These are phyloP conservation scores for Danio jaintianensis DNA, from an alignment of 2,797 vertebrate genomes.

Conservation along the genomic window DNA sequence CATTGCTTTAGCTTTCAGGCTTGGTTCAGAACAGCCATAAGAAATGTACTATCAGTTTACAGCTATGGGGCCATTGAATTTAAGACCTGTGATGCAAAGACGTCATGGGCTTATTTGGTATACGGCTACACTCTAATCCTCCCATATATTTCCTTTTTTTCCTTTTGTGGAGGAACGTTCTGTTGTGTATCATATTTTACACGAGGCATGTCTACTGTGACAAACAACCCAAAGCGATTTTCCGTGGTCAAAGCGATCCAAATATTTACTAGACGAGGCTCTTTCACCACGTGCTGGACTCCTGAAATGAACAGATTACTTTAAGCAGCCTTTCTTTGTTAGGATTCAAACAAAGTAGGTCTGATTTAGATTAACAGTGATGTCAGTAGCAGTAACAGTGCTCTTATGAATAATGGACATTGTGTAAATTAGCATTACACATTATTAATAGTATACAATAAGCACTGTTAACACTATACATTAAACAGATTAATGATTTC, in stretches of 20 bases:
- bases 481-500: background rate
- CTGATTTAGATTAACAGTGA: background rate
- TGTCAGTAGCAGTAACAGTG: background rate
- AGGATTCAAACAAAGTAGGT: background rate
- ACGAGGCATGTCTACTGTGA: conserved; percentile 50
- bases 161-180: background rate
- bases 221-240: conserved; percentile 66
- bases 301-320: conserved; percentile 3
- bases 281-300: conserved; percentile 42
- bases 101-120: conserved; percentile 40
- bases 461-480: too few species aligned
- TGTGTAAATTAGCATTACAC: background rate
- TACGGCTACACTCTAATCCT: conserved; percentile 27
- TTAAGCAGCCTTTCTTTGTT: conserved; percentile 10
- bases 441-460: background rate
- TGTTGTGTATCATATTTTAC: conserved; percentile 56
- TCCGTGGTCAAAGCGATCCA: conserved; percentile 49
- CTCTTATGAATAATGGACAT: background rate
- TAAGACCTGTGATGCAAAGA: background rate
- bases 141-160: conserved; percentile 39
- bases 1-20: conserved; percentile 15
- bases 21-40: conserved; percentile 11
- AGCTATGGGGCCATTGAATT: conserved; percentile 37
- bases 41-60: conserved; percentile 49
- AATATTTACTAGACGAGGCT: conserved; percentile 59